phyloP scores from a whole-genome alignment of 2,888 invertebrate genomes.

The Muschampia plurimacula region DNA sequence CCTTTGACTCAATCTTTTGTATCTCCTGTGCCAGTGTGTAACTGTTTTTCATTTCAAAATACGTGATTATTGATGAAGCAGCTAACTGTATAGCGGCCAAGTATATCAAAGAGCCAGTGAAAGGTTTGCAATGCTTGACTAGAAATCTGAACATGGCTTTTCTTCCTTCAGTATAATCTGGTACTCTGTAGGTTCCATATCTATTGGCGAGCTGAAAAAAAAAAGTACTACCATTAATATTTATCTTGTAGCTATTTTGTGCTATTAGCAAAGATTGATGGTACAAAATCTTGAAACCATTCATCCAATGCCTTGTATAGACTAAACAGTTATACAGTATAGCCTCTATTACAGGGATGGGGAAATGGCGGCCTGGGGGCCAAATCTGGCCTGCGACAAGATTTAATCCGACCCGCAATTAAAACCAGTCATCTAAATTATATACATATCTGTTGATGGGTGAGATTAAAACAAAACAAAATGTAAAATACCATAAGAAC shows the following conservation, averaged over 20 bases:
- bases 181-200: constrained; percentile 87
- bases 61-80: constrained; percentile 85
- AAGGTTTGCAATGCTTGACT: constrained; percentile 81
- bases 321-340: too few species aligned
- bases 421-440: too few species aligned
- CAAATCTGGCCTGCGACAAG: too few species aligned
- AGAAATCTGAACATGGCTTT: constrained; percentile 82
- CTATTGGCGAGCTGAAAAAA: constrained; percentile 86
- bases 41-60: constrained; percentile 85
- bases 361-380: too few species aligned
- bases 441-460: too few species aligned
- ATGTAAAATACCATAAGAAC: constrained; percentile 84
- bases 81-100: constrained; percentile 82
- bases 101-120: constrained; percentile 76
- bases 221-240: constrained; percentile 6
- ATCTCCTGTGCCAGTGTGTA: constrained; percentile 70
- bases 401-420: too few species aligned
- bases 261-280: not conserved
- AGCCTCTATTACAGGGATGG: too few species aligned
- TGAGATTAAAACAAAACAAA: too few species aligned
- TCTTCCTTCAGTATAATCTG: constrained; percentile 86
- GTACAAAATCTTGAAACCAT: too few species aligned
- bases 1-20: constrained; percentile 63
- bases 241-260: not conserved
- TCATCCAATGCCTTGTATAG: too few species aligned